Evolutionary conservation across 2,113 vertebrate genomes (phyloP).

Genomic region (Gorsachius goisagi): DNA sequence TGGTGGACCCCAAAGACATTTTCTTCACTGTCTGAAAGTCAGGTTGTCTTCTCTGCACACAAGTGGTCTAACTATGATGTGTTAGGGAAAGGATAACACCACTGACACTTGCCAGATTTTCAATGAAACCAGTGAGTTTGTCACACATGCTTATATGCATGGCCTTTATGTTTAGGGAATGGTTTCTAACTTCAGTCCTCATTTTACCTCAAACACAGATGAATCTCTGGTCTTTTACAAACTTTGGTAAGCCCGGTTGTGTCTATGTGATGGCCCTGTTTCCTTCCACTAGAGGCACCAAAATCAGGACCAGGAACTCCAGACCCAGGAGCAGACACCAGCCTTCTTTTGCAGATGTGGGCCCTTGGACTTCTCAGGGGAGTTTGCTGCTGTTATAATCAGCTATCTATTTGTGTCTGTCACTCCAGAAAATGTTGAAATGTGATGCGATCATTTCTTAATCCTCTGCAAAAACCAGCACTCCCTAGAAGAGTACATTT

Average conservation of each 20-base stretch:
- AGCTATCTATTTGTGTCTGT: neutral
- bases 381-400: neutral
- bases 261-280: neutral
- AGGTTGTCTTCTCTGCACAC: accelerated
- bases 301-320: neutral
- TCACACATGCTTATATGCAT: neutral
- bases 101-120: neutral
- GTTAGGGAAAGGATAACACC: neutral
- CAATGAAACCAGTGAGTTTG: neutral
- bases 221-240: neutral
- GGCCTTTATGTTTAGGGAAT: neutral
- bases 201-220: neutral
- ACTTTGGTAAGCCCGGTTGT: accelerated
- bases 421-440: neutral
- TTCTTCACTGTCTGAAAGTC: neutral
- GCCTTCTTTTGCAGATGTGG: neutral
- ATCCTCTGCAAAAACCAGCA: neutral
- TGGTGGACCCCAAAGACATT: neutral
- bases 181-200: neutral
- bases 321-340: neutral
- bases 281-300: neutral
- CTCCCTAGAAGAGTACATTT: neutral
- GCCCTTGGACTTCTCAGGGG: neutral
- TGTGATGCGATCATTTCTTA: neutral
- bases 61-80: neutral